Conservation (phyloP, 2,797 vertebrate species). For the Geranospiza caerulescens region DNA sequence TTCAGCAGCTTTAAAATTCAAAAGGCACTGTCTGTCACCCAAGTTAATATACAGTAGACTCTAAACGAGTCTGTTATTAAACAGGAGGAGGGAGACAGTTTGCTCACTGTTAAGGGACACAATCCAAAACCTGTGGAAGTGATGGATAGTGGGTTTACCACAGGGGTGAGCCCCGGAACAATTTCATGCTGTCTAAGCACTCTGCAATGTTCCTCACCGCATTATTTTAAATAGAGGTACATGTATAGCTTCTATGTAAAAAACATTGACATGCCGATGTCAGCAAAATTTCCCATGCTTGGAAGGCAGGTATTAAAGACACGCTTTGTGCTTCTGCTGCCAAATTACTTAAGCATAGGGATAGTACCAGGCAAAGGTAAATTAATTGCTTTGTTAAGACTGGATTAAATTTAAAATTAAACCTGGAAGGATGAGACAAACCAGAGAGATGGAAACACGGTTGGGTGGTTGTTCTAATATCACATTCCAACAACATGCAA, state of each 20-base stretch:
- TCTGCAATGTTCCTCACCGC: background rate
- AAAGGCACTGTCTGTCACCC: conserved; percentile 55
- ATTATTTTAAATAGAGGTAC: background rate
- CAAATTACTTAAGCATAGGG: background rate
- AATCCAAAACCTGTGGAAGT: background rate
- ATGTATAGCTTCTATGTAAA: background rate
- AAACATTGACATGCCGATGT: accelerated
- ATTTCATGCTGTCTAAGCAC: background rate
- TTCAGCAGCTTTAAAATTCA: conserved; percentile 70
- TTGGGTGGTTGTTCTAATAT: background rate
- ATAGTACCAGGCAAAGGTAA: background rate
- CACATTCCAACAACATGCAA: background rate
- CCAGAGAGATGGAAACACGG: background rate
- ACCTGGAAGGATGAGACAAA: background rate
- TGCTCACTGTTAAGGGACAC: background rate
- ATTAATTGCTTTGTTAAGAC: background rate
- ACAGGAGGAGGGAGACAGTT: background rate
- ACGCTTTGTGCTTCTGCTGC: background rate
- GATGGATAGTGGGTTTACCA: background rate
- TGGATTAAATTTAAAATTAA: background rate
- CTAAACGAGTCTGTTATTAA: conserved; percentile 7
- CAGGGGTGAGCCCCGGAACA: background rate
- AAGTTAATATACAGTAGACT: conserved; percentile 55
- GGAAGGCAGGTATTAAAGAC: background rate
- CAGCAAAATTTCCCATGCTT: background rate